phyloP scores from a whole-genome alignment of 2,797 vertebrate species.

The Macroramphosus scolopax region DNA sequence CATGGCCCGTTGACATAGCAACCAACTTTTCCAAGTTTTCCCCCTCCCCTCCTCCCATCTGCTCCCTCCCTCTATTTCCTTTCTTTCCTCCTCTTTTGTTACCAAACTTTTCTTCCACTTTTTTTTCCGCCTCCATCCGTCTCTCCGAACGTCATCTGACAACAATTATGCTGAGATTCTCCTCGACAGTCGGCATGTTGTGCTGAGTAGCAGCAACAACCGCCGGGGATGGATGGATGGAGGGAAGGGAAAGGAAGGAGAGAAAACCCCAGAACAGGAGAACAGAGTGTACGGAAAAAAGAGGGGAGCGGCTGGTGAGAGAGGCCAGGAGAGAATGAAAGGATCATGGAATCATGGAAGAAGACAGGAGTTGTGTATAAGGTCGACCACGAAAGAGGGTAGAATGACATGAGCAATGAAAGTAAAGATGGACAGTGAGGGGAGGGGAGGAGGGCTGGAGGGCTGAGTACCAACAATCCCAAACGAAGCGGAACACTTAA shows the following conservation, averaged over 20 bases:
- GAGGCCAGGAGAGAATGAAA: slow-evolving; percentile 60
- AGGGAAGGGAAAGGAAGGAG: slow-evolving; percentile 15
- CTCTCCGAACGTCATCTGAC: slow-evolving; percentile 73
- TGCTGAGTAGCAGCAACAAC: slow-evolving; percentile 27
- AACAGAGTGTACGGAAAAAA: slow-evolving; percentile 54
- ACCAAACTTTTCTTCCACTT: slow-evolving; percentile 6
- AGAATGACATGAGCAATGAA: no score
- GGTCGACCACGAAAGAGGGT: slow-evolving; percentile 41
- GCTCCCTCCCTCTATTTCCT: slow-evolving; percentile 15
- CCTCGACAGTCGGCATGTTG: slow-evolving; percentile 45
- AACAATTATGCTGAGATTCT: slow-evolving; percentile 66
- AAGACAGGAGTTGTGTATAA: slow-evolving; percentile 32
- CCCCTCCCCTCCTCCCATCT: slow-evolving; percentile 20
- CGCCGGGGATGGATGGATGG: slow-evolving; percentile 22
- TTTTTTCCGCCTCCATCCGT: slow-evolving; percentile 48
- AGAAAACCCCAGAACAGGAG: slow-evolving; percentile 31
- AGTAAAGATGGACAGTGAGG: no score
- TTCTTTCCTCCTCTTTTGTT: background rate
- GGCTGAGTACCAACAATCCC: no score
- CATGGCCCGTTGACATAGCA: slow-evolving; percentile 56
- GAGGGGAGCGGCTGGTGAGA: slow-evolving; percentile 11
- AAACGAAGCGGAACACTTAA: no score
- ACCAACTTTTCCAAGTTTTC: slow-evolving; percentile 56
- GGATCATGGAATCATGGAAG: slow-evolving; percentile 38
- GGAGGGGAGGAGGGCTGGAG: background rate